Evolutionary conservation across 2,888 invertebrate genomes (phyloP).

Genomic region (Lumbricus terrestris): DNA sequence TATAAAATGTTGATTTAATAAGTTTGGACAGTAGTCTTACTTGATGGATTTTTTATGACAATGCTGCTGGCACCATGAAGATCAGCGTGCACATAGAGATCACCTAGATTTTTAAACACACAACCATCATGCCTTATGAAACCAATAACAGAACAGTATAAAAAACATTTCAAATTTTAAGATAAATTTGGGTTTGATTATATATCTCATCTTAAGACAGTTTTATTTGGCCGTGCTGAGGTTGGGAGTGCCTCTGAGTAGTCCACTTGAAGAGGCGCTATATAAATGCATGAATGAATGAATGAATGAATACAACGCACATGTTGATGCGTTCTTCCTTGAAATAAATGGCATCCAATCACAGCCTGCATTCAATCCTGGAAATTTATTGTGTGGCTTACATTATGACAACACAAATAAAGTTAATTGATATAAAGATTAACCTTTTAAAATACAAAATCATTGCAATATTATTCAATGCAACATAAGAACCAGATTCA

Average conservation of each 20-base stretch:
- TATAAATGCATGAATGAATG: too few relatives aligned
- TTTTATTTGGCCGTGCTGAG: too few relatives aligned
- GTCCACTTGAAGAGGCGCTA: too few relatives aligned
- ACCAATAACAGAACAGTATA: background rate
- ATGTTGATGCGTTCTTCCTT: background rate
- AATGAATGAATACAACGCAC: background rate
- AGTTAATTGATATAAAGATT: background rate
- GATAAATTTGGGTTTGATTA: background rate
- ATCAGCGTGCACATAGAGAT: slow-evolving; percentile 96
- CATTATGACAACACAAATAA: background rate
- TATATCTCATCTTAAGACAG: background rate
- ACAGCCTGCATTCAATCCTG: background rate
- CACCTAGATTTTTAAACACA: slow-evolving; percentile 62
- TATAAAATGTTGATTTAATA: background rate
- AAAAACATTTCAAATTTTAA: background rate
- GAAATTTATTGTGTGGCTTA: background rate
- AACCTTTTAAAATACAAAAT: background rate
- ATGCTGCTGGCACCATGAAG: slow-evolving; percentile 68
- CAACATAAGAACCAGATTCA: background rate
- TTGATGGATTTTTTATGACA: slow-evolving; percentile 79
- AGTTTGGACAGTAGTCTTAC: slow-evolving; percentile 38
- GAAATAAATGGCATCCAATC: background rate
- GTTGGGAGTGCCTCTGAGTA: too few relatives aligned
- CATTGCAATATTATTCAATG: background rate
- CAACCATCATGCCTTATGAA: background rate